Evolutionary conservation across 2,888 invertebrate genomes (phyloP).

Genomic region (Pilophorus perplexus): DNA sequence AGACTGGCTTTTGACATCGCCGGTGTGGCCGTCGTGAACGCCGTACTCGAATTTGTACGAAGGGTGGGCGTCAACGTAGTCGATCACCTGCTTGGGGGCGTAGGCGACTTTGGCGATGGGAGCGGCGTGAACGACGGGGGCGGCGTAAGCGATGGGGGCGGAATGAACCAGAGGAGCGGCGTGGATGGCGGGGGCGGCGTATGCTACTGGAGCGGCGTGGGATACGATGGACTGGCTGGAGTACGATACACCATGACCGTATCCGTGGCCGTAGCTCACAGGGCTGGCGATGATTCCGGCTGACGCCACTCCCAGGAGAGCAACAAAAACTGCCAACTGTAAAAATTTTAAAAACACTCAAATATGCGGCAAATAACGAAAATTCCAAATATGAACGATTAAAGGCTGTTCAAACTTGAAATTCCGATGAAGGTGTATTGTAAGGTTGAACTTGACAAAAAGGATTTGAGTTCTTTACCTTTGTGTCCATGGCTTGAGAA

Average conservation of each 20-base stretch:
- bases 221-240: conserved; percentile 29
- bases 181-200: conserved; percentile 14
- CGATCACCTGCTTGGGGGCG: no score
- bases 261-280: conserved; percentile 10
- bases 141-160: conserved; percentile 4
- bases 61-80: conserved; percentile 46
- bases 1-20: conserved; percentile 55
- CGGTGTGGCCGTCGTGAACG: conserved; percentile 56
- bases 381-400: no score
- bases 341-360: no score
- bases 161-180: conserved; percentile 2
- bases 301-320: conserved; percentile 33
- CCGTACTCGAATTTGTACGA: conserved; percentile 55
- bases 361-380: no score
- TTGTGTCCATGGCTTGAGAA: no score
- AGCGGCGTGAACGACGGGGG: no score
- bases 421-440: no score
- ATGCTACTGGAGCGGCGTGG: conserved; percentile 23
- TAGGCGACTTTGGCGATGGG: no score
- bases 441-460: no score
- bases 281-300: conserved; percentile 31
- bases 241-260: no score
- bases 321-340: conserved; percentile 23
- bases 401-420: no score
- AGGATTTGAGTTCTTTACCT: no score